Base-by-base conservation (phyloP, 2,888 invertebrate genomes). In the Zelleria hepariella region DNA sequence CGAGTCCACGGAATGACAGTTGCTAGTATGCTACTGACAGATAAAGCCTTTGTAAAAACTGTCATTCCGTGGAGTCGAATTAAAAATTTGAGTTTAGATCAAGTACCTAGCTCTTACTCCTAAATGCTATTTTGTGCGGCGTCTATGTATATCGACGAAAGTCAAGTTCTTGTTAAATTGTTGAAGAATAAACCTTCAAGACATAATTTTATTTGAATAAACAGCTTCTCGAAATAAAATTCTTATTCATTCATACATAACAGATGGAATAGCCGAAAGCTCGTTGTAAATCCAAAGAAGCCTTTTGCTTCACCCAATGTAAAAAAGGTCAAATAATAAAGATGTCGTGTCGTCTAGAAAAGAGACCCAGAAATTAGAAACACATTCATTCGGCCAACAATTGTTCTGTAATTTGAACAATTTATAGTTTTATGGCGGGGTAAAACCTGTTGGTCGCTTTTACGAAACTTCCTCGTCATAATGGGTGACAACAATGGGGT, bases 361-460 rank as follows among this genome's bases (percentile, higher is more conserved):
- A 42, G 32, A 15, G 5, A 42, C 32, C 32, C 2, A 15, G 15
- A 15, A 42, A 42, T 42, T 42, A 42, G 32, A 10, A n/a, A n/a
- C 15, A 42, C 32, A 42, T 42, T 42, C 32, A 42, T 42, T 42
- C 32, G 32, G 15, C 32, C 2, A 42, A 1, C 32, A 4, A 42
- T 42, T 42, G 32, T 42, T 42, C 15, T 42, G 10, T 42, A 42
- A 15, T 42, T 42, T 42, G 32, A 42, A 42, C 32, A 42, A 42
- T 15, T 42, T 15, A 15, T 42, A 42, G 10, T 42, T 53, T 53
- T 53, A 53, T 23, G 53, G n/a, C 25, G 7, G 24, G 26, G 10
- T 18, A 23, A 57, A 57, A 57, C 57, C 42, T 57, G 57, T 42
- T 57, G 57, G 18, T 47, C 23, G 42, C 18, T 32, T 57, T 53